Conservation (phyloP, 1,140 invertebrate genomes). For the Aphelinus atriplicis region DNA sequence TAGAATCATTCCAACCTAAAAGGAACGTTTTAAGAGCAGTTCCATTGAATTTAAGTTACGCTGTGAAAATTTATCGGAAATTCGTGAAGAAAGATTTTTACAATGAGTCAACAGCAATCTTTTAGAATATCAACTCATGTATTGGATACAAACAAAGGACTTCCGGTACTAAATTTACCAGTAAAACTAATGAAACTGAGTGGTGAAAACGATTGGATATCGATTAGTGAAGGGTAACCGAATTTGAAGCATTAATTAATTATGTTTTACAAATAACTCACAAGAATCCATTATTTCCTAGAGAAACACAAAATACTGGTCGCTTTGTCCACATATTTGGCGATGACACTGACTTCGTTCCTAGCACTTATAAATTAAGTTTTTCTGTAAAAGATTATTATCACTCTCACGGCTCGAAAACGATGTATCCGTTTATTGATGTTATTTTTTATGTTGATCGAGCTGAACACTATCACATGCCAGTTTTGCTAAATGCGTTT, state of each 20-base stretch:
- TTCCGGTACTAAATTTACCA: constrained; percentile 69
- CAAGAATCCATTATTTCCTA: no score
- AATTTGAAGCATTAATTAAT: not conserved
- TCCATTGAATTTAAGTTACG: not conserved
- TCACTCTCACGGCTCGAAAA: no score
- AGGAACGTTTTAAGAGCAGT: not conserved
- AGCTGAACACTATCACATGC: constrained; percentile 80
- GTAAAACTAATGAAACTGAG: constrained; percentile 74
- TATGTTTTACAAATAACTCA: no score
- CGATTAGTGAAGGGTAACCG: constrained; percentile 57
- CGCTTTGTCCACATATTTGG: no score
- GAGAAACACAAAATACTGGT: no score
- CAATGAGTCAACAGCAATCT: constrained; percentile 18
- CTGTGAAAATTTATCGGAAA: not conserved
- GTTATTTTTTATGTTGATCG: constrained; percentile 76
- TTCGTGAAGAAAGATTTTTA: not conserved
- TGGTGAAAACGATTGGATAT: constrained; percentile 65
- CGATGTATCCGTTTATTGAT: constrained; percentile 63
- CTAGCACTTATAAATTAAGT: no score
- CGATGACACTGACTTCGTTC: no score
- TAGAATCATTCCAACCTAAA: constrained; percentile 31
- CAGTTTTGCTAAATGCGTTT: constrained; percentile 78
- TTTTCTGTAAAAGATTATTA: no score
- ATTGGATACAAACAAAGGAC: constrained; percentile 73
- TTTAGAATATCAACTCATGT: constrained; percentile 68